Evolutionary conservation across 2,888 invertebrate genomes (phyloP).

Genomic region (Lasioglossum marginatum): DNA sequence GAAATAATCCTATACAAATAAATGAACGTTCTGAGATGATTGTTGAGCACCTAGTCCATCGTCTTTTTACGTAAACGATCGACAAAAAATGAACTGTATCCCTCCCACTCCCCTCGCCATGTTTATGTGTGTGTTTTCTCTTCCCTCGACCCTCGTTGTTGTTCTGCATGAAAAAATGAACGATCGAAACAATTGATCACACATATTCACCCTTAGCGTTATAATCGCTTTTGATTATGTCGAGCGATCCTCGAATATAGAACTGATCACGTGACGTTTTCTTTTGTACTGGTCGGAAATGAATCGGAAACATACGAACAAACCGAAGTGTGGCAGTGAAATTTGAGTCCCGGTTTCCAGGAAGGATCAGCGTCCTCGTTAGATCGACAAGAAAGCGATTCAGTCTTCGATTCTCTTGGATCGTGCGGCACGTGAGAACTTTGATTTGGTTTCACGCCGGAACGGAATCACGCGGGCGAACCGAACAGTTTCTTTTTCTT

Average conservation of each 20-base stretch:
- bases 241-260: background rate
- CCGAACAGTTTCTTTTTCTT: background rate
- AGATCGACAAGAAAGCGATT: slow-evolving; percentile 38
- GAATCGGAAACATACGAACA: background rate
- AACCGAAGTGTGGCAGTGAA: slow-evolving; percentile 47
- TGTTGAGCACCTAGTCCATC: slow-evolving; percentile 14
- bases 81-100: background rate
- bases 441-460: slow-evolving; percentile 24
- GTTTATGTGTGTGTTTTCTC: background rate
- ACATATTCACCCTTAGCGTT: background rate
- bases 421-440: slow-evolving; percentile 18
- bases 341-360: slow-evolving; percentile 18
- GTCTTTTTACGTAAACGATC: slow-evolving; percentile 1
- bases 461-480: slow-evolving; percentile 36
- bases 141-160: slow-evolving; percentile 1
- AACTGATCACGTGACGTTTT: background rate
- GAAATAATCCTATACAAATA: slow-evolving; percentile 9
- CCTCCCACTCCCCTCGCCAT: background rate
- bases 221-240: background rate
- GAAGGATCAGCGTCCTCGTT: background rate
- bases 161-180: background rate
- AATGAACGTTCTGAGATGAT: slow-evolving; percentile 17
- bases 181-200: background rate
- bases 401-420: slow-evolving; percentile 68
- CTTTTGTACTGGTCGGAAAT: background rate